phyloP scores from a whole-genome alignment of 2,797 vertebrate genomes.

The Hybognathus amarus region DNA sequence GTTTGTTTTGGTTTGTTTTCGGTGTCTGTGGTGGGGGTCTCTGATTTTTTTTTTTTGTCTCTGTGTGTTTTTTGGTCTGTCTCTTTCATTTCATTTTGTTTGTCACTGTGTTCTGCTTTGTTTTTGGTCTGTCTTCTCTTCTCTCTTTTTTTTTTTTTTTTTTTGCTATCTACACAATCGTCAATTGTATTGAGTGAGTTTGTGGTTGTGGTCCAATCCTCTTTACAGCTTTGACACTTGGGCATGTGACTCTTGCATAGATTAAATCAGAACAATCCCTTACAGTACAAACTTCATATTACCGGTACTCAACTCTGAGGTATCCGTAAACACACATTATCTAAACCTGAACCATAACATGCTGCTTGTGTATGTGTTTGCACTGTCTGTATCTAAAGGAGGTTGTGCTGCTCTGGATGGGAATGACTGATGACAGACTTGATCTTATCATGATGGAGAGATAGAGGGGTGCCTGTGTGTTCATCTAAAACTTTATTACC shows the following conservation, averaged over 20 bases:
- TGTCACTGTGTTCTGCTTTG: not conserved
- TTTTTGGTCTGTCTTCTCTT: not conserved
- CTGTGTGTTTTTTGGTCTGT: not conserved
- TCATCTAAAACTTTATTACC: constrained; percentile 38
- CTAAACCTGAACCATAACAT: not conserved
- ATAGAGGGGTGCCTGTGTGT: constrained; percentile 13
- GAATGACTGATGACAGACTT: constrained; percentile 39
- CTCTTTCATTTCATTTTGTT: not conserved
- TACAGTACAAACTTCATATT: constrained; percentile 26
- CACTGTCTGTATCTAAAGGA: constrained; percentile 3
- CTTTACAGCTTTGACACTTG: constrained; percentile 13
- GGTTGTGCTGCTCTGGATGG: constrained; percentile 32
- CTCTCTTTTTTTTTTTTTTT: not conserved
- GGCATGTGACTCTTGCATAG: constrained; percentile 31
- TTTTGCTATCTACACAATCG: not conserved
- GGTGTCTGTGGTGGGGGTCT: too few species aligned
- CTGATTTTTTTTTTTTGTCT: not conserved
- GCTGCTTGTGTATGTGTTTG: constrained; percentile 9
- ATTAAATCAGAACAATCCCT: constrained; percentile 36
- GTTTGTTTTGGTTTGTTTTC: not conserved
- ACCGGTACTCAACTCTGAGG: not conserved
- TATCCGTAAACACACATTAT: constrained; percentile 14
- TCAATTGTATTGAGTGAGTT: constrained; percentile 28
- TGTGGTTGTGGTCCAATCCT: constrained; percentile 15
- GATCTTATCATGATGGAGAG: constrained; percentile 37